phyloP scores from a whole-genome alignment of 2,888 invertebrate genomes.

The Acleris emargana region DNA sequence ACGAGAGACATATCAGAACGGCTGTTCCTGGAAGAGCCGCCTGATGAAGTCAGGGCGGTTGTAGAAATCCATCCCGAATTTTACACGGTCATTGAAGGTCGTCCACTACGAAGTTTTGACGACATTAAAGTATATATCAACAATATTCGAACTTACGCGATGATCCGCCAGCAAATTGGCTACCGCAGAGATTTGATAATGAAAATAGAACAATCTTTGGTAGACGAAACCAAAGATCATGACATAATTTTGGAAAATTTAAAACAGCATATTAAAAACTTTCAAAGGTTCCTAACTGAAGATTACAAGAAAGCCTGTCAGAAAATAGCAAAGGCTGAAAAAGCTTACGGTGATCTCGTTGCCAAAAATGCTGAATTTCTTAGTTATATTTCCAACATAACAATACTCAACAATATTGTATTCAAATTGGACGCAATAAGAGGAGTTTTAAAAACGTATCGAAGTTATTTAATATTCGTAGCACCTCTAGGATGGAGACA shows the following conservation, averaged over 20 bases:
- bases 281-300: constrained; percentile 75
- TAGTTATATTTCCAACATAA: constrained; percentile 61
- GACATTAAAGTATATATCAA: constrained; percentile 83
- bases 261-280: constrained; percentile 70
- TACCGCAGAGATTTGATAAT: constrained; percentile 71
- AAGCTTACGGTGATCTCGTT: constrained; percentile 58
- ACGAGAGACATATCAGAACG: constrained; percentile 81
- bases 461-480: constrained; percentile 70
- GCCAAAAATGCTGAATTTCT: constrained; percentile 68
- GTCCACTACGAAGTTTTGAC: constrained; percentile 83
- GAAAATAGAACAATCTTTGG: constrained; percentile 64
- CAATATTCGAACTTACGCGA: constrained; percentile 78
- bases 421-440: constrained; percentile 76
- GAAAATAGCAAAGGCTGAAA: constrained; percentile 66
- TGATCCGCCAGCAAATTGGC: constrained; percentile 77
- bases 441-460: constrained; percentile 67
- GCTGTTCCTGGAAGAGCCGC: constrained; percentile 82
- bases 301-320: constrained; percentile 73
- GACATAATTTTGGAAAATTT: constrained; percentile 61
- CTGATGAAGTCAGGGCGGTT: constrained; percentile 82
- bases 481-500: constrained; percentile 76
- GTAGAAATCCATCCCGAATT: constrained; percentile 87
- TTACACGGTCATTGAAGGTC: constrained; percentile 85
- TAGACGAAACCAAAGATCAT: constrained; percentile 62
- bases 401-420: constrained; percentile 68